phyloP scores from a whole-genome alignment of 2,113 vertebrate species.

The Oncorhynchus tshawytscha region DNA sequence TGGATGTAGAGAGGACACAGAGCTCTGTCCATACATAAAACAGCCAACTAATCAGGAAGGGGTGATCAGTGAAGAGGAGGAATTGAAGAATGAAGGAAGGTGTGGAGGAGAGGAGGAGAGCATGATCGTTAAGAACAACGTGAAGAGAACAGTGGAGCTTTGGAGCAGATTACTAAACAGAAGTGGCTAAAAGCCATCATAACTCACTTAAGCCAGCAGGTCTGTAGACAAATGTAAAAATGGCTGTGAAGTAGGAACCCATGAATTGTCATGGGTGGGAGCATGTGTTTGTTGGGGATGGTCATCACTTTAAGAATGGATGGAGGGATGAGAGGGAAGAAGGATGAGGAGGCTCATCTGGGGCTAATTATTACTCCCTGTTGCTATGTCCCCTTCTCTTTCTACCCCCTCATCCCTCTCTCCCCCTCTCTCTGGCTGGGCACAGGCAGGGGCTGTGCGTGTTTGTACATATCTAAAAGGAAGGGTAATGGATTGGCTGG shows the following conservation, averaged over 20 bases:
- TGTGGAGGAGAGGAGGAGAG: conserved; percentile 1
- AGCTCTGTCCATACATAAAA: neutral
- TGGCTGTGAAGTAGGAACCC: neutral
- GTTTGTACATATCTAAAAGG: conserved; percentile 54
- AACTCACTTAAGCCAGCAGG: conserved; percentile 24
- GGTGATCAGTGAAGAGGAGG: neutral
- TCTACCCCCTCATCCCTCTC: neutral
- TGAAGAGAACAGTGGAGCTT: conserved; percentile 30
- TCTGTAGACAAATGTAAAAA: neutral
- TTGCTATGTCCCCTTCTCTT: neutral
- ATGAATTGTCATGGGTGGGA: conserved; percentile 14
- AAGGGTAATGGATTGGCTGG: conserved; percentile 32
- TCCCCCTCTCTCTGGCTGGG: neutral
- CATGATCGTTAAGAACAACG: conserved; percentile 51
- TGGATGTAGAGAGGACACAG: neutral
- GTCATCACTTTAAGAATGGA: neutral
- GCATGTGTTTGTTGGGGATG: conserved; percentile 2
- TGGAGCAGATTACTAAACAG: conserved; percentile 29
- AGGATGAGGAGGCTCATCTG: neutral
- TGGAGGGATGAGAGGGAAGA: neutral
- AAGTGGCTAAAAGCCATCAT: conserved; percentile 39
- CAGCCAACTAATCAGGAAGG: conserved; percentile 3
- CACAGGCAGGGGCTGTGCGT: conserved; percentile 27
- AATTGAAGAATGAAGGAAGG: conserved; percentile 32
- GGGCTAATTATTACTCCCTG: conserved; percentile 15